Evolutionary conservation across 2,888 invertebrate species (phyloP).

Genomic region (Torymus auratus): DNA sequence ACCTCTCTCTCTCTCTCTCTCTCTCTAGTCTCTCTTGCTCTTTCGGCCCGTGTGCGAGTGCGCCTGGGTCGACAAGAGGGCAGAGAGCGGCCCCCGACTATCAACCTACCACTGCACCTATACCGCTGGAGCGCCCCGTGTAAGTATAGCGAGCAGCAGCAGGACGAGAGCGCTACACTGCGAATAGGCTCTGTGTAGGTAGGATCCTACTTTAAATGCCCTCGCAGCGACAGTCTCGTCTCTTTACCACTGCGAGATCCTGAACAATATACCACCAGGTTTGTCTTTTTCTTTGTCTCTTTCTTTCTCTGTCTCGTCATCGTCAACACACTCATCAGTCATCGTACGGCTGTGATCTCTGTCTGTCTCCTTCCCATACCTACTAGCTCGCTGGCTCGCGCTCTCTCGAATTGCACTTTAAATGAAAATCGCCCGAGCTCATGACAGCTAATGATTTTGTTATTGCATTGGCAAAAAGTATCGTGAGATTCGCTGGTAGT

Average conservation of each 20-base stretch:
- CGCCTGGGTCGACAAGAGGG: slow-evolving; percentile 2
- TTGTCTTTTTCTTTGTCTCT: not conserved
- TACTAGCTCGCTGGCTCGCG: too few species aligned
- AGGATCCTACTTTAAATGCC: slow-evolving; percentile 25
- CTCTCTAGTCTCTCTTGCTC: slow-evolving; percentile 14
- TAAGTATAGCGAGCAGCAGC: too few species aligned
- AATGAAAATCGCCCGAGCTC: too few species aligned
- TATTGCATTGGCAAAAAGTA: too few species aligned
- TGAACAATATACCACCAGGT: slow-evolving; percentile 22
- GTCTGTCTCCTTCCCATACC: too few species aligned
- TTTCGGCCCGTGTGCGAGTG: not conserved
- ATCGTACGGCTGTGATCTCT: too few species aligned
- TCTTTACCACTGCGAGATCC: slow-evolving; percentile 2
- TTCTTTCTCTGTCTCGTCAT: not conserved
- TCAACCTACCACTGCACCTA: not conserved
- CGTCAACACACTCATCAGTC: not conserved
- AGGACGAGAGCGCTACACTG: too few species aligned
- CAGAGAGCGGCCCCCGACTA: not conserved
- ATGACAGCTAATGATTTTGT: too few species aligned
- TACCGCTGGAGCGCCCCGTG: not conserved
- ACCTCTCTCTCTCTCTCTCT: slow-evolving; percentile 7
- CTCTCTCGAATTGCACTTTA: too few species aligned
- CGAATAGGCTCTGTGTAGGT: too few species aligned
- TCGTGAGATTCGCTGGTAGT: too few species aligned
- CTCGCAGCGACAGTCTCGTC: not conserved